Evolutionary conservation across 1,140 invertebrate species (phyloP).

Genomic region (Telenomus remus): DNA sequence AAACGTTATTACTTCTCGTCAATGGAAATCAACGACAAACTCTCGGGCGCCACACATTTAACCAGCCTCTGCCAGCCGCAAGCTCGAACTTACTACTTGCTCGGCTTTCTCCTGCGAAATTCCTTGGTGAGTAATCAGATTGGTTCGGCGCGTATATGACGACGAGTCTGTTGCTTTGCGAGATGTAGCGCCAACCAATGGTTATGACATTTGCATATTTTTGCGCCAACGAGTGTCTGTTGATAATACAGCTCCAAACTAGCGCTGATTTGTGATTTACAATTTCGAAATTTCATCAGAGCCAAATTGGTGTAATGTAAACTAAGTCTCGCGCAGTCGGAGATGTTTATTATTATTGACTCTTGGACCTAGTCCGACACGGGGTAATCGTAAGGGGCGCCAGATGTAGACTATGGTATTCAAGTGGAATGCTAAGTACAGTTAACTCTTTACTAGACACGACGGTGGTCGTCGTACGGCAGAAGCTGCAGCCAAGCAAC

Average conservation of each 20-base stretch:
- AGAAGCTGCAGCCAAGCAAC: constrained; percentile 45
- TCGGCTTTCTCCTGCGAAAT: constrained; percentile 38
- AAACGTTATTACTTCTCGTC: constrained; percentile 67
- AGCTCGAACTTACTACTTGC: constrained; percentile 54
- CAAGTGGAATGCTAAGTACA: constrained; percentile 53
- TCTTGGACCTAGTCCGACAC: constrained; percentile 27
- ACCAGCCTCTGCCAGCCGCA: constrained; percentile 42
- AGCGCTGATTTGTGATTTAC: background rate
- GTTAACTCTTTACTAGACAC: constrained; percentile 57
- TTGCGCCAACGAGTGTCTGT: too few species aligned
- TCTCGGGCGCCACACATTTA: constrained; percentile 31
- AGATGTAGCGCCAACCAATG: constrained; percentile 25
- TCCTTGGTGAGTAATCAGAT: constrained; percentile 55
- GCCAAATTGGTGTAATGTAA: constrained; percentile 3
- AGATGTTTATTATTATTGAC: constrained; percentile 55
- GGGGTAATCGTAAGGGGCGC: constrained; percentile 51
- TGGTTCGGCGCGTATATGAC: constrained; percentile 48
- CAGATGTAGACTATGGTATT: constrained; percentile 53
- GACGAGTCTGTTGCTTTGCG: constrained; percentile 38
- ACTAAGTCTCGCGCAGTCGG: background rate
- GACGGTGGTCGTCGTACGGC: constrained; percentile 51
- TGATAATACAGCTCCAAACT: background rate
- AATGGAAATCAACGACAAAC: constrained; percentile 58
- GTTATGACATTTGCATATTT: constrained; percentile 45
- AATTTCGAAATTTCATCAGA: constrained; percentile 31